phyloP scores from a whole-genome alignment of 2,888 invertebrate species.

The Hesperia comma region DNA sequence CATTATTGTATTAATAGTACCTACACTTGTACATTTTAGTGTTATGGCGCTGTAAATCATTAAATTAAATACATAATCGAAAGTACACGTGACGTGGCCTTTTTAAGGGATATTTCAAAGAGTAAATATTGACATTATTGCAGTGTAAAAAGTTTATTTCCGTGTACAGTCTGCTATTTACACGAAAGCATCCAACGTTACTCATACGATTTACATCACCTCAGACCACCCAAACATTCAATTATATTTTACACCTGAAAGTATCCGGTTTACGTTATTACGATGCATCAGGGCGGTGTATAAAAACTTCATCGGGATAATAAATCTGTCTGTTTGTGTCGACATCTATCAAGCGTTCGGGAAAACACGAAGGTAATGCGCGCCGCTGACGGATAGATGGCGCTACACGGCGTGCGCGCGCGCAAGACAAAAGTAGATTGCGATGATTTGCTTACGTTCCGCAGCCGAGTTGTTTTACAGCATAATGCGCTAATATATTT shows the following conservation, averaged over 20 bases:
- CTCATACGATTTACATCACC: conserved; percentile 11
- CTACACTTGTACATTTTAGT: too few relatives aligned
- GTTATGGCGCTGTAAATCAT: too few relatives aligned
- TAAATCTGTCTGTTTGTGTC: conserved; percentile 72
- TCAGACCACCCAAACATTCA: conserved; percentile 29
- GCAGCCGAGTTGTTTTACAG: conserved; percentile 18
- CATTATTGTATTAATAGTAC: too few relatives aligned
- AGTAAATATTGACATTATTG: too few relatives aligned
- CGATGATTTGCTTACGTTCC: conserved; percentile 45
- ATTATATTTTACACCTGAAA: conserved; percentile 21
- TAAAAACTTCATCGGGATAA: conserved; percentile 67
- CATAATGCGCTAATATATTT: background rate
- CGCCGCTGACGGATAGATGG: conserved; percentile 76
- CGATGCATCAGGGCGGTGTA: conserved; percentile 58
- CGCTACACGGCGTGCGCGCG: conserved; percentile 56
- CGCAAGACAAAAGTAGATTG: conserved; percentile 47
- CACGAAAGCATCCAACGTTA: conserved; percentile 9
- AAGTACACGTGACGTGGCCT: too few relatives aligned
- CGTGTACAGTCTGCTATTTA: background rate
- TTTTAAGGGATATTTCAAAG: too few relatives aligned
- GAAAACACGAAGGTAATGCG: conserved; percentile 72
- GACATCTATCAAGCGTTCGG: conserved; percentile 73
- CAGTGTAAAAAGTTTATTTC: background rate
- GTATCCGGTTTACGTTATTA: conserved; percentile 14
- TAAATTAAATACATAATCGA: too few relatives aligned